Base-by-base conservation (phyloP, 1,140 invertebrate genomes). In the Zelostemma sp. region DNA sequence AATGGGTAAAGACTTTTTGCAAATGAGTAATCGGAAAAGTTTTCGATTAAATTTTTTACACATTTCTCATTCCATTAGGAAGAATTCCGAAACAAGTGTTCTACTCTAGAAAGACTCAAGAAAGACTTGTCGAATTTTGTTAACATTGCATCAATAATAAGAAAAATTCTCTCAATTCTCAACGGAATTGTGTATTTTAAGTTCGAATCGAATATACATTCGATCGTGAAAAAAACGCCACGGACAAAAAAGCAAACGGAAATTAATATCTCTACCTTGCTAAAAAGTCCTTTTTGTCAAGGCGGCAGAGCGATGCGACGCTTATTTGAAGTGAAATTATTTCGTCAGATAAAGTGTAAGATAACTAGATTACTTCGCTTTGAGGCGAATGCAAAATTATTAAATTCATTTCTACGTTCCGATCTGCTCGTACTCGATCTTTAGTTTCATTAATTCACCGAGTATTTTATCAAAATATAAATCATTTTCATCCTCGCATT, bases 241-340 rank as follows among this genome's bases (percentile, higher is more conserved):
- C 16, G 61, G 53, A 53, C 31, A 57, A 57, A 64, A 64, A 57
- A 38, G 49, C 35, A 56, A 49, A 53, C 53, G 60, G 60, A 63
- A 64, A 64, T 64, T 57, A 64, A 64, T 64, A 64, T 64, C 61
- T 53, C 51, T 57, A 28, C 9, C 61, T 54, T 2, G 61, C 48
- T 28, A 50, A 56, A 63, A 56, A 18, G 46, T 19, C 43, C 35
- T 35, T 51, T 64, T 64, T 64, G 33, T 53, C 38, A 48, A 47
- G 40, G 45, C 49, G 54, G 17, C 25, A 33, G 31, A 50, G 17
- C 33, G 55, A 47, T 17, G 3, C 16, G 11, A 18, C 35, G 46
- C 46, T 56, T 50, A 63, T 63, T 63, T 35, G 48, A 63, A 63
- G 25, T 21, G 35, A 56, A 63, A 63, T 63, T 63, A 63, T 63